Percentiles rank a stretch among this genome's conserved stretches.
phyloP scores from a whole-genome alignment of 1,140 invertebrate genomes.

The Apocrypta bakeri region DNA sequence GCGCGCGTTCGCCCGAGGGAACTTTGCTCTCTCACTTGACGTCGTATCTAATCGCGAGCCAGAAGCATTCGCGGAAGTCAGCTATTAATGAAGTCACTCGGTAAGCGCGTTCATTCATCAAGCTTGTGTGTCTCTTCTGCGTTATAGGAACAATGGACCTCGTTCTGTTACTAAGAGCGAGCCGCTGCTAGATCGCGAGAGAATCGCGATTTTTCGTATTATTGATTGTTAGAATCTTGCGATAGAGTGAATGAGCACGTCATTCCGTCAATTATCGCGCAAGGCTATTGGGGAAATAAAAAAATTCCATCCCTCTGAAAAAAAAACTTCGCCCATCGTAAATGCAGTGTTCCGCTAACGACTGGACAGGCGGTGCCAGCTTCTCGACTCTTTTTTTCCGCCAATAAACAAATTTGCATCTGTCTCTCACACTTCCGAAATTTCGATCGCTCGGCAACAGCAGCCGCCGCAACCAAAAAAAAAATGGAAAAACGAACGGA shows the following conservation, averaged over 20 bases:
- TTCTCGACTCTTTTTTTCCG: not conserved
- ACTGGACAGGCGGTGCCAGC: not conserved
- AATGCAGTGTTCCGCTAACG: not conserved
- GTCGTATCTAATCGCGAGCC: slow-evolving; percentile 43
- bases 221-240: not conserved
- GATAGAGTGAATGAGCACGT: slow-evolving; percentile 2
- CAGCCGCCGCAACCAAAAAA: not conserved
- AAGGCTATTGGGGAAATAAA: not conserved
- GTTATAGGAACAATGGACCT: slow-evolving; percentile 22
- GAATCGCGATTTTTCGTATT: not conserved
- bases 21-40: not conserved
- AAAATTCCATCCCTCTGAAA: not conserved
- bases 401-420: slow-evolving; percentile 33
- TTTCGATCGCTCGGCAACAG: not conserved
- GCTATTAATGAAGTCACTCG: slow-evolving; percentile 48
- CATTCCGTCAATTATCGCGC: not conserved
- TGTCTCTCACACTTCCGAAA: slow-evolving; percentile 12
- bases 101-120: slow-evolving; percentile 14
- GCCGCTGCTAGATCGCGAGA: not conserved
- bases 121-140: not conserved
- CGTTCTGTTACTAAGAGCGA: not conserved
- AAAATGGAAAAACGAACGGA: not conserved
- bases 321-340: not conserved
- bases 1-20: not conserved
- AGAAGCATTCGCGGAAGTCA: slow-evolving; percentile 44